These are phyloP conservation scores for Paratrypauchen microcephalus DNA, from an alignment of 2,797 vertebrate genomes.

Conservation along the genomic window DNA sequence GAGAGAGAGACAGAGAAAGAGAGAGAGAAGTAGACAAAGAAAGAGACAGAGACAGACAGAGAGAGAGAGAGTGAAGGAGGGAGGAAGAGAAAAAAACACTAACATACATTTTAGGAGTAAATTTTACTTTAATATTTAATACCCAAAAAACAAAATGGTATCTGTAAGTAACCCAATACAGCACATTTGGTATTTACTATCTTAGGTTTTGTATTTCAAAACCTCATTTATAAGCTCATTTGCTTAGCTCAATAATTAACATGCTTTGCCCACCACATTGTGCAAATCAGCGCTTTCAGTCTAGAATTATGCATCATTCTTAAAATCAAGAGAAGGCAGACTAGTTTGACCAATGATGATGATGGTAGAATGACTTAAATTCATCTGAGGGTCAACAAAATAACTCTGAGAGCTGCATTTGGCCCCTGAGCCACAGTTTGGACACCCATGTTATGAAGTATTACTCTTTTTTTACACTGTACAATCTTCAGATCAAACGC, in stretches of 20 bases:
- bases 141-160: neutral
- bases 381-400: too few species aligned
- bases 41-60: neutral
- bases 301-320: too few species aligned
- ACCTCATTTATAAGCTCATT: too few species aligned
- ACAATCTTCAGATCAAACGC: neutral
- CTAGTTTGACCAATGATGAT: too few species aligned
- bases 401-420: too few species aligned
- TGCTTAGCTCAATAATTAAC: too few species aligned
- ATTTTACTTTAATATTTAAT: conserved; percentile 2
- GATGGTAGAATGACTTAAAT: too few species aligned
- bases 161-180: too few species aligned
- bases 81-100: conserved; percentile 7
- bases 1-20: neutral
- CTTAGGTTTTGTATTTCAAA: neutral
- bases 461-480: neutral
- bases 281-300: too few species aligned
- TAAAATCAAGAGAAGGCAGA: too few species aligned
- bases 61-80: neutral
- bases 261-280: too few species aligned
- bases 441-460: neutral
- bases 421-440: neutral
- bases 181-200: neutral
- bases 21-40: neutral
- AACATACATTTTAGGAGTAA: conserved; percentile 9